A percentile compares a stretch with the other conserved stretches of the same genome.
These are phyloP conservation scores for Etheostoma cragini DNA, from an alignment of 2,113 vertebrate genomes.

Conservation along the genomic window DNA sequence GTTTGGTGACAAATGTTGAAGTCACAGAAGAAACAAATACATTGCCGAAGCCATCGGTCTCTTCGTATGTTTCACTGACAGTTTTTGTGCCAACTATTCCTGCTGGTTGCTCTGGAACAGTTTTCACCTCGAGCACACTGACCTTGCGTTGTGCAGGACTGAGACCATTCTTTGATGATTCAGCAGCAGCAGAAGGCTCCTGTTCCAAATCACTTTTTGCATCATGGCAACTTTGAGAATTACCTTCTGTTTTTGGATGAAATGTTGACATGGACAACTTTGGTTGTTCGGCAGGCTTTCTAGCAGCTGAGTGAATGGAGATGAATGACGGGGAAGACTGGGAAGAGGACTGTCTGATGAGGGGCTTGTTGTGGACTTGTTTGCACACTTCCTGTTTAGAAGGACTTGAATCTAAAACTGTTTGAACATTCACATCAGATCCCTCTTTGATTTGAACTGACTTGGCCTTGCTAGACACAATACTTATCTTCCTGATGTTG, in stretches of 20 bases:
- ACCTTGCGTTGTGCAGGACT: slow-evolving; percentile 83
- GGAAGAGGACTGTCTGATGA: slow-evolving; percentile 78
- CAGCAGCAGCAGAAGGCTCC: slow-evolving; percentile 5
- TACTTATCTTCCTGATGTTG: slow-evolving; percentile 88
- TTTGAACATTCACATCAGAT: slow-evolving; percentile 71
- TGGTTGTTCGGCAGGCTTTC: slow-evolving; percentile 80
- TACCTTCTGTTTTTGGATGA: slow-evolving; percentile 57
- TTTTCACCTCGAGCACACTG: slow-evolving; percentile 89
- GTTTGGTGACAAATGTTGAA: slow-evolving; percentile 89
- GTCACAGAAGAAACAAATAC: slow-evolving; percentile 86
- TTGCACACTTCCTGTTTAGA: slow-evolving; percentile 25
- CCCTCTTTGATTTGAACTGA: slow-evolving; percentile 50
- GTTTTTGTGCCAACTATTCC: slow-evolving; percentile 86
- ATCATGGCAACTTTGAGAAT: slow-evolving; percentile 31
- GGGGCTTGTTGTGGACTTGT: slow-evolving; percentile 42
- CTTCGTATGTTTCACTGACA: slow-evolving; percentile 90
- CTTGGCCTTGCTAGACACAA: slow-evolving; percentile 84
- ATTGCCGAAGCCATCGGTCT: slow-evolving; percentile 89
- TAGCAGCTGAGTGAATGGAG: slow-evolving; percentile 91
- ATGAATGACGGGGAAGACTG: slow-evolving; percentile 92
- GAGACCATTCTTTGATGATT: slow-evolving; percentile 59
- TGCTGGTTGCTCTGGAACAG: slow-evolving; percentile 78
- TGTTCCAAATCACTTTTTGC: slow-evolving; percentile 35
- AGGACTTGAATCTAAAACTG: slow-evolving; percentile 42
- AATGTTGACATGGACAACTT: slow-evolving; percentile 61